Percentiles rank a stretch among this genome's conserved stretches.
Evolutionary conservation across 2,888 invertebrate genomes (phyloP).

Genomic region (Andrena minutula): DNA sequence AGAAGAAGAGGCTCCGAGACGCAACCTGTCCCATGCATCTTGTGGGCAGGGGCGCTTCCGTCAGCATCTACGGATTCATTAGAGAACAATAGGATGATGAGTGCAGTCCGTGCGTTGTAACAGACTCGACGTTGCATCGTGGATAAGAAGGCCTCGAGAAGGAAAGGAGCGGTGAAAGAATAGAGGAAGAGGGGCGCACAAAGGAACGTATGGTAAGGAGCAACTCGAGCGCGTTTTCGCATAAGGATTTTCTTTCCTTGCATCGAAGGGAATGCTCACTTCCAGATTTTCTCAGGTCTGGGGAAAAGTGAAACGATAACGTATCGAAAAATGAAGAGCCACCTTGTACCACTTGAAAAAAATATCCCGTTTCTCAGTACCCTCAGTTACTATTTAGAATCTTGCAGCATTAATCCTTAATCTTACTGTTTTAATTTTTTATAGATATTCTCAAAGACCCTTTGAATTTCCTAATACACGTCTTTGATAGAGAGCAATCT

Average conservation of each 20-base stretch:
- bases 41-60: conserved; percentile 79
- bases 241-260: conserved; percentile 49
- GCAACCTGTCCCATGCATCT: conserved; percentile 80
- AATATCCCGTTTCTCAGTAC: too few species aligned
- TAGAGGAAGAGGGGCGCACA: conserved; percentile 24
- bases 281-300: not conserved
- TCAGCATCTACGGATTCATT: conserved; percentile 84
- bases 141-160: conserved; percentile 44
- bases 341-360: too few species aligned
- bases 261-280: not conserved
- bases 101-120: conserved; percentile 73
- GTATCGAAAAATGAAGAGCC: too few species aligned
- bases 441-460: too few species aligned
- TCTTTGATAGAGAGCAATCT: too few species aligned
- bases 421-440: too few species aligned
- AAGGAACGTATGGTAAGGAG: conserved; percentile 53
- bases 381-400: too few species aligned
- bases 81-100: conserved; percentile 84
- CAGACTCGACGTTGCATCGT: conserved; percentile 68
- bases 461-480: too few species aligned
- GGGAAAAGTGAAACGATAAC: not conserved
- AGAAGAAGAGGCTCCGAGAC: conserved; percentile 65
- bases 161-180: conserved; percentile 22
- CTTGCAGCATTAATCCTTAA: too few species aligned
- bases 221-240: conserved; percentile 43